Evolutionary conservation across 2,888 invertebrate species (phyloP), one percentile per base, ranked within the genome.

Genomic region (Xestia ashworthii): DNA sequence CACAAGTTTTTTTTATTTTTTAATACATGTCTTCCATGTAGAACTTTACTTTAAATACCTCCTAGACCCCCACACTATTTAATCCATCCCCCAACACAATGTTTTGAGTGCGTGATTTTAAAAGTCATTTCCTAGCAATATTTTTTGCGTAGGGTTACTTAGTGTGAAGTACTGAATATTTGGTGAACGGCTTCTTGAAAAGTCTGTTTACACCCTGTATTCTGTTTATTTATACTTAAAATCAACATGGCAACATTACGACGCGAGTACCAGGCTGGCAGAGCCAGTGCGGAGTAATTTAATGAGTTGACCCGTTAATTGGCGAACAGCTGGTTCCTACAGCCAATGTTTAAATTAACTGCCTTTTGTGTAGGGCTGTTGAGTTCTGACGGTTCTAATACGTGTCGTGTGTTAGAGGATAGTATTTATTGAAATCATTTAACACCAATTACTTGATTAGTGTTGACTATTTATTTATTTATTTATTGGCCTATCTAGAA

Each of bases 221-320:
- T 64, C 58, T 78, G 74, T 82, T 78, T 81, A 75, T 81, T 58
- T 58, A 58, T 87, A 82, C 83, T 83, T 85, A 85, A 87, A 88
- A 83, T 88, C 85, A 87, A 87, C 88, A 86, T 74, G 67, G 76
- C 64, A 74, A 78, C 78, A 80, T 75, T 73, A 70, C 85, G 76
- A 70, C 74, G 71, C 78, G 76, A 87, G 89, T 90, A 89, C 88
- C 84, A 88, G 89, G 88, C 84, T 76, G 74, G 80, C 88, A 89
- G 88, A 90, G 87, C 77, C 87, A 88, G 89, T 85, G 86, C 88
- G 89, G 88, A 92, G 90, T 93, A 92, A 88, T 94, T 92, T 93
- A 94, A 94, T 93, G 93, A 93, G 93, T 92, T 91, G 92, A 92
- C 92, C 91, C 92, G 93, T 91, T 93, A 94, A 93, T 93, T 93